Percentiles rank a stretch among this genome's conserved stretches.
phyloP scores from a whole-genome alignment of 1,140 invertebrate genomes.

The Aphidius gifuensis region DNA sequence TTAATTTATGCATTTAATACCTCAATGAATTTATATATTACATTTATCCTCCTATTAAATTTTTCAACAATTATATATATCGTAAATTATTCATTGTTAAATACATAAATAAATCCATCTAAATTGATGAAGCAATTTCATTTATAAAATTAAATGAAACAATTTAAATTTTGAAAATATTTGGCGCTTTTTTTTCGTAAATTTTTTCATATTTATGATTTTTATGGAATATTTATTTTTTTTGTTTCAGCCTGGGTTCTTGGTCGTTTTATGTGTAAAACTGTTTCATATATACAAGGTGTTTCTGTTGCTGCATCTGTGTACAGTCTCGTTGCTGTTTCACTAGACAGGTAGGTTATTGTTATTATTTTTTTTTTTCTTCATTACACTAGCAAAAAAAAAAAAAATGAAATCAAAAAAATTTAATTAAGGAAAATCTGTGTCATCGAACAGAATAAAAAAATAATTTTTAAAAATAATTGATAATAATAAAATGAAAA shows the following conservation, averaged over 20 bases:
- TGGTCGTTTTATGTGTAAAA: constrained; percentile 91
- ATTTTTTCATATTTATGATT: too few species aligned
- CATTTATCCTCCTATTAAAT: too few species aligned
- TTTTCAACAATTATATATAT: too few species aligned
- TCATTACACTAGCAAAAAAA: background rate
- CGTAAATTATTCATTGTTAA: too few species aligned
- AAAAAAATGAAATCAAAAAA: background rate
- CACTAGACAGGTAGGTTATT: constrained; percentile 80
- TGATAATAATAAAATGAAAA: background rate
- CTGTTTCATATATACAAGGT: constrained; percentile 89
- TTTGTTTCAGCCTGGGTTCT: constrained; percentile 84
- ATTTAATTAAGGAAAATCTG: background rate
- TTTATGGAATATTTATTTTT: constrained; percentile 11
- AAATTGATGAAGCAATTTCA: too few species aligned
- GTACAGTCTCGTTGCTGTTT: constrained; percentile 89
- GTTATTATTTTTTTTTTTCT: background rate
- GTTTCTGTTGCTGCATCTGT: constrained; percentile 92
- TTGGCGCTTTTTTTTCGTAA: too few species aligned
- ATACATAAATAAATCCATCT: too few species aligned
- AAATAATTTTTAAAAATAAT: too few species aligned
- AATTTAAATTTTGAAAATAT: too few species aligned
- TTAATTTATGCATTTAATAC: background rate
- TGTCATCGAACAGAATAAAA: too few species aligned
- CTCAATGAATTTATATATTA: background rate
- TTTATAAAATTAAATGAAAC: too few species aligned